phyloP scores from a whole-genome alignment of 2,888 invertebrate species.

The Tuta absoluta region DNA sequence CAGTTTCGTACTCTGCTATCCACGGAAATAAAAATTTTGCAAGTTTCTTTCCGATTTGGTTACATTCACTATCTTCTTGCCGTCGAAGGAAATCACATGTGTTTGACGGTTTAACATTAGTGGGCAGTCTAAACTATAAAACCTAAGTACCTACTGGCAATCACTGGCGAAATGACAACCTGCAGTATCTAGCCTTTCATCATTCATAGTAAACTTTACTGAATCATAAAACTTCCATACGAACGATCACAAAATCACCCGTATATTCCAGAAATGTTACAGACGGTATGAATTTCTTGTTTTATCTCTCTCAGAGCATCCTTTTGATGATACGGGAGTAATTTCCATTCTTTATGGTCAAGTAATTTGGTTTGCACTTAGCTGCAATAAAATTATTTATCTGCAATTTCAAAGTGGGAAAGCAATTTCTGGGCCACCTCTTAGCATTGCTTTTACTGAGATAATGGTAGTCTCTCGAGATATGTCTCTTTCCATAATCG shows the following conservation, averaged over 20 bases:
- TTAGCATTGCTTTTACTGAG: neutral
- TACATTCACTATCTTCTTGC: too few relatives aligned
- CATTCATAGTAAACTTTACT: neutral
- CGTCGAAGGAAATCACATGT: too few relatives aligned
- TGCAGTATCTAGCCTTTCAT: neutral
- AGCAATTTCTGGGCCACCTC: neutral
- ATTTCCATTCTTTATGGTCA: neutral
- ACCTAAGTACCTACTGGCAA: too few relatives aligned
- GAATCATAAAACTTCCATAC: neutral
- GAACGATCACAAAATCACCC: neutral
- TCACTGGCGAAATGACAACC: neutral
- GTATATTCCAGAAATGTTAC: neutral
- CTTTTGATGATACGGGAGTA: conserved; percentile 15
- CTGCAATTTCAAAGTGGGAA: neutral
- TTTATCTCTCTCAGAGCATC: neutral
- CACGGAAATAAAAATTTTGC: too few relatives aligned
- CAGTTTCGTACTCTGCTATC: too few relatives aligned
- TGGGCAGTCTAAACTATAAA: too few relatives aligned
- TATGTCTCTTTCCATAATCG: neutral
- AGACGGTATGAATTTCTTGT: neutral
- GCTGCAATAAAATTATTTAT: conserved; percentile 4
- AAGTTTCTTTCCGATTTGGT: too few relatives aligned
- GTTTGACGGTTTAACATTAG: too few relatives aligned
- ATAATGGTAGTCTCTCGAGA: neutral
- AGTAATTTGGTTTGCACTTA: conserved; percentile 15